Base-by-base conservation (phyloP, 2,888 invertebrate species). In the Diarsia brunnea region DNA sequence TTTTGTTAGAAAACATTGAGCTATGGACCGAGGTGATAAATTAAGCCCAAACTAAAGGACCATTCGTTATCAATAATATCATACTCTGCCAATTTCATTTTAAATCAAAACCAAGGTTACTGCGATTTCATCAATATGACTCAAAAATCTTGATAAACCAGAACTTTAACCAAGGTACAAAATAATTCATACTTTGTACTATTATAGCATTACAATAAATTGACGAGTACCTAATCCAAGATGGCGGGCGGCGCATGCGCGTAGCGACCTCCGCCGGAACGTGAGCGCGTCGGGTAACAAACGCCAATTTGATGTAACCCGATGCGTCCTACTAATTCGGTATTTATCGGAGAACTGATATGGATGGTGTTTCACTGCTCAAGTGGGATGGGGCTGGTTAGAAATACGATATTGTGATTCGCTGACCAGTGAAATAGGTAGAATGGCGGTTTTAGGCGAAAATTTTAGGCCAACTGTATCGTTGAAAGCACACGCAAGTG, bases 171-270 rank as follows among this genome's bases (percentile, higher is more conserved):
- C n/a, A 31, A 51, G 16, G 14, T 51, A 49, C 47, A 63, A 60
- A 53, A 16, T 69, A 51, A 67, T 49, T 51, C 49, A 1, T 74
- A 55, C 53, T 49, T 51, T 49, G 0, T 75, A 55, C 58, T 58
- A 61, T 12, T 51, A 73, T 27, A 69, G 45, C 73, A 74, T 69
- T 74, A 74, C 31, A 69, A 71, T 74, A 86, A 81, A 86, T 82
- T 79, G 73, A 71, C 51, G 83, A 58, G 58, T 72, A 47, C 82
- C 82, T 74, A 69, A 81, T 77, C 73, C 89, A 89, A 89, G 85
- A 89, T 88, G 90, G 89, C 91, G 88, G 89, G 63, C 61, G 76
- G 82, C 86, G 80, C 83, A 81, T 82, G 82, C 84, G 86, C 83
- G 87, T 69, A 84, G 84, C 81, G 55, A 76, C 76, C 86, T 75